Conservation (phyloP, 2,113 vertebrate species). For the Prunella fulvescens region DNA sequence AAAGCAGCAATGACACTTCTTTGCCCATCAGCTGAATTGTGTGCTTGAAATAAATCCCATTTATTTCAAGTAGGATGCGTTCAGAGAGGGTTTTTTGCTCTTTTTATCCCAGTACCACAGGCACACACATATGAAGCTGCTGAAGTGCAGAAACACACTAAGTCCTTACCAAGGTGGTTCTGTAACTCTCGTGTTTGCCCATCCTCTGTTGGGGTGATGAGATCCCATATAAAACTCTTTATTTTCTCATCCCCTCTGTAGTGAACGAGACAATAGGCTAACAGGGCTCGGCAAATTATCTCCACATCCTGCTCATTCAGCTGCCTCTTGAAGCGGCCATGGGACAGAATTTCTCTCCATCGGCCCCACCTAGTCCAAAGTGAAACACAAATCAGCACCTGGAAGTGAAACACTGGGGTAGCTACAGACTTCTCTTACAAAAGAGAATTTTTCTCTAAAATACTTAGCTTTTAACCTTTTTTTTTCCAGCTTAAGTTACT, state of each 20-base stretch:
- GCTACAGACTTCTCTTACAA: neutral
- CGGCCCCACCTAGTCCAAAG: slow-evolving; percentile 87
- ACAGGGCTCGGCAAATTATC: slow-evolving; percentile 90
- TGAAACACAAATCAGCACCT: neutral
- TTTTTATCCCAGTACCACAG: neutral
- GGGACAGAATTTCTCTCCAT: slow-evolving; percentile 95
- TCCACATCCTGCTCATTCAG: slow-evolving; percentile 94
- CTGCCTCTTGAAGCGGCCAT: slow-evolving; percentile 96
- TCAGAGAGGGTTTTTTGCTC: neutral
- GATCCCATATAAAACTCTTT: slow-evolving; percentile 99
- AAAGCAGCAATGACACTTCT: neutral
- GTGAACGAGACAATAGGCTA: slow-evolving; percentile 94
- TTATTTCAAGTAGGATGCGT: neutral
- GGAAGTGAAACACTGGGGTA: neutral
- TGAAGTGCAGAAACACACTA: rapidly evolving
- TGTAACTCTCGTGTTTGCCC: slow-evolving; percentile 92
- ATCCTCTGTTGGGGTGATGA: slow-evolving; percentile 94
- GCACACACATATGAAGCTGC: rapidly evolving
- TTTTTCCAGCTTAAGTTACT: neutral
- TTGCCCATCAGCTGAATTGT: neutral
- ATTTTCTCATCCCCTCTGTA: slow-evolving; percentile 98
- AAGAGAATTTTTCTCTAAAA: neutral
- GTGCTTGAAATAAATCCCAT: neutral
- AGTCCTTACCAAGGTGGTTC: slow-evolving; percentile 87
- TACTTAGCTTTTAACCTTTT: neutral